phyloP scores from a whole-genome alignment of 1,140 invertebrate species.

The Harlomillsia oculata region DNA sequence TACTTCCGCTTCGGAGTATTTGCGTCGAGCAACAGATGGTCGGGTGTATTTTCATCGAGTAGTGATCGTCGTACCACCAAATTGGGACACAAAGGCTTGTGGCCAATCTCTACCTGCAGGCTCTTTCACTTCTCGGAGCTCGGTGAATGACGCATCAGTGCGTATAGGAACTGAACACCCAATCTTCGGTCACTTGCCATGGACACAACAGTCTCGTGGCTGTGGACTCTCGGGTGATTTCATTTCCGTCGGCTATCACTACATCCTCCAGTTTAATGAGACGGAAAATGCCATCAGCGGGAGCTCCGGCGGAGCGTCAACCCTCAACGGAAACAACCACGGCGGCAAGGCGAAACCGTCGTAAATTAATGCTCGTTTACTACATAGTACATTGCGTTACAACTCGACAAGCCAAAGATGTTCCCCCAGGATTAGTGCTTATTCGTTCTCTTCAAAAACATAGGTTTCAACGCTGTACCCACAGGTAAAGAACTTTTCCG shows the following conservation, averaged over 20 bases:
- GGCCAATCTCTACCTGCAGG: conserved; percentile 41
- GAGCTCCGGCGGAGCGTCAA: conserved; percentile 12
- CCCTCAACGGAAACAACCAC: conserved; percentile 10
- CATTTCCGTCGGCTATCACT: conserved; percentile 46
- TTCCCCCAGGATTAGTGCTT: too few relatives aligned
- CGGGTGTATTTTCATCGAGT: conserved; percentile 46
- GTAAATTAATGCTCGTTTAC: background rate
- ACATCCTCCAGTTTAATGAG: conserved; percentile 37
- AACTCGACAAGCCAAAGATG: background rate
- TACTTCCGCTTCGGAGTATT: conserved; percentile 43
- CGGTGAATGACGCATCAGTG: conserved; percentile 42
- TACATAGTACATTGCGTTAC: background rate
- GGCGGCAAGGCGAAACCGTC: too few relatives aligned
- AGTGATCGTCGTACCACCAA: conserved; percentile 46
- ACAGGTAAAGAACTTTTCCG: conserved; percentile 26
- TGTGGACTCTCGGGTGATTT: conserved; percentile 52
- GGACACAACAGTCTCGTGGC: conserved; percentile 48
- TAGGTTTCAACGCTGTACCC: conserved; percentile 18
- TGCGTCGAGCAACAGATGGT: conserved; percentile 47
- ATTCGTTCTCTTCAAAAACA: background rate
- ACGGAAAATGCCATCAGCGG: conserved; percentile 32
- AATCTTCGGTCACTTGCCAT: conserved; percentile 45
- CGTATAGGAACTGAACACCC: conserved; percentile 45
- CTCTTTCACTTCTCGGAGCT: conserved; percentile 39
- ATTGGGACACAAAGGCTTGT: conserved; percentile 43